Base-by-base conservation (phyloP, 2,888 invertebrate genomes). In the Cataglyphis albicans region DNA sequence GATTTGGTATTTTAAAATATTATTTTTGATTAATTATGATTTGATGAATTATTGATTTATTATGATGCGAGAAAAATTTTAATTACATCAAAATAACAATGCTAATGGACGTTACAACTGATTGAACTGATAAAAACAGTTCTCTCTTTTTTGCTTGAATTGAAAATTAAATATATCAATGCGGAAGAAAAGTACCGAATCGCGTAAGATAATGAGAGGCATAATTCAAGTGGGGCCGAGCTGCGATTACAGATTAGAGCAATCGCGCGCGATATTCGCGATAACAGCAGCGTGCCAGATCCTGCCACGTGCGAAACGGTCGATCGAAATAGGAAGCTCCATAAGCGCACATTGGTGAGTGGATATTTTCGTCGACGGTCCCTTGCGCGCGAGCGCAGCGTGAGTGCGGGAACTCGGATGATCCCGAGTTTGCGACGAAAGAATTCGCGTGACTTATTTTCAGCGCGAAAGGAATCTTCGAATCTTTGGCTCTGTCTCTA, bases 361-460 rank as follows among this genome's bases (percentile, higher is more conserved):
- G 32, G 82, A 21, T 21, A 88, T 89, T 88, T 87, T 74, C 61
- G 83, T 74, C 78, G 29, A 32, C 52, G 38, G 3, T 78, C 65
- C 52, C 57, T 78, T 38, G 48, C 81, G 55, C 15, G 25, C 48
- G 35, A 21, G 48, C 63, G 18, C 21, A 29, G 10, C 5, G 41
- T 35, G 32, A 78, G 25, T n/a, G 48, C 32, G 32, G 65, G 63
- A 83, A 83, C 74, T 35, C 70, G 15, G 64, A 52, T 25, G 57
- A 68, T 72, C 73, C 52, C 35, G 25, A 70, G 35, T 80, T 83
- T 59, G 64, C 52, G 72, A 57, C 84, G 41, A 85, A 86, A 87
- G 87, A 89, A 90, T 89, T 88, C 44, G 83, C 84, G 68, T 72
- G 74, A 86, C 35, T 89, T 88, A 90, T 90, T 90, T 87, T 82